Evolutionary conservation across 2,797 vertebrate species (phyloP).

Genomic region (Smutsia gigantea): DNA sequence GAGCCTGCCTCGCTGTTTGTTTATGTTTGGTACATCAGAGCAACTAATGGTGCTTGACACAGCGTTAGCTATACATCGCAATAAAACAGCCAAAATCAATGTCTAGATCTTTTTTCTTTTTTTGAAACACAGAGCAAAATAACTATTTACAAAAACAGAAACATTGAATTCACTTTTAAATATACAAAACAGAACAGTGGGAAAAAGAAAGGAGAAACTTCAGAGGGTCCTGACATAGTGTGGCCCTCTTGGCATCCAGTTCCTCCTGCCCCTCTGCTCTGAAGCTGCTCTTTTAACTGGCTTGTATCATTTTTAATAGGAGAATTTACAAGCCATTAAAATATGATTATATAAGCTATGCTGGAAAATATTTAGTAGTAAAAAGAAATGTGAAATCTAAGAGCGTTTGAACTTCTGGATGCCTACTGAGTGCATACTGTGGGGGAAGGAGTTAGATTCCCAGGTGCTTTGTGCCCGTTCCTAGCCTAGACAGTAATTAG

Average conservation of each 20-base stretch:
- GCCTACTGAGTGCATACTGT: neutral
- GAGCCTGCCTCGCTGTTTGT: constrained; percentile 91
- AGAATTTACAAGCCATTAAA: constrained; percentile 50
- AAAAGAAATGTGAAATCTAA: constrained; percentile 47
- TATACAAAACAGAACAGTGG: neutral
- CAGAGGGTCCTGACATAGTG: accelerated
- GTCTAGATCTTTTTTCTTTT: neutral
- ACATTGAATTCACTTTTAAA: neutral
- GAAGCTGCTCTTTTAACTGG: neutral
- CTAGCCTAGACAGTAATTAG: constrained; percentile 27
- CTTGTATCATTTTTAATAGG: constrained; percentile 46
- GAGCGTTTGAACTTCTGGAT: constrained; percentile 27
- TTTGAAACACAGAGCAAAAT: neutral
- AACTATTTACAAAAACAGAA: neutral
- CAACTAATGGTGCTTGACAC: neutral
- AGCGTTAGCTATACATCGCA: constrained; percentile 1
- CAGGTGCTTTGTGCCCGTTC: constrained; percentile 8
- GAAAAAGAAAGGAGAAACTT: neutral
- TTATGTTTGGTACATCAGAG: constrained; percentile 88
- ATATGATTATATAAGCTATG: constrained; percentile 35
- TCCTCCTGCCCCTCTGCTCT: neutral
- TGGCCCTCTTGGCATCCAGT: neutral
- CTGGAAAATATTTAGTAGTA: constrained; percentile 64
- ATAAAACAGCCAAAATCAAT: constrained; percentile 81
- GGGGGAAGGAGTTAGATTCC: constrained; percentile 30